phyloP scores from a whole-genome alignment of 2,888 invertebrate species.

The Apamea anceps region DNA sequence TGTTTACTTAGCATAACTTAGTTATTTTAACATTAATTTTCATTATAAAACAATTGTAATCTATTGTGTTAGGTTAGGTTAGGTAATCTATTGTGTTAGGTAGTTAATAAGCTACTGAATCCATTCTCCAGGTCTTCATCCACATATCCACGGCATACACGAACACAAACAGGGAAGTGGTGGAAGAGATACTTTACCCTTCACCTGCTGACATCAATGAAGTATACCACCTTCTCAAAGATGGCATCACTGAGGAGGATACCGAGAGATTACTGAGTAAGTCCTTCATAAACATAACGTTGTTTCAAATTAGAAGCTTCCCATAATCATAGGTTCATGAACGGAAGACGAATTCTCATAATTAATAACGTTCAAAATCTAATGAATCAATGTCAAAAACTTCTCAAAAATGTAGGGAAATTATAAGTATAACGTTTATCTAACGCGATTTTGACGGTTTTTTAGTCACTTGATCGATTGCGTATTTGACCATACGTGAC shows the following conservation, averaged over 20 bases:
- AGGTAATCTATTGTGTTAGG: neutral
- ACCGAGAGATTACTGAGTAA: slow-evolving; percentile 69
- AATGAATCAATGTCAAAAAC: neutral
- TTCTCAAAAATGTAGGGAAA: neutral
- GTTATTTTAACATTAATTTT: no score
- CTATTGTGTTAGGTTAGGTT: neutral
- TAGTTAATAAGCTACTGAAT: neutral
- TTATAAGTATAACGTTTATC: neutral
- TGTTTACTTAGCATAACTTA: no score
- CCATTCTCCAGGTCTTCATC: slow-evolving; percentile 70
- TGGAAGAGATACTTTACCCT: slow-evolving; percentile 77
- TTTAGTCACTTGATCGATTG: no score
- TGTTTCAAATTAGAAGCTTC: neutral
- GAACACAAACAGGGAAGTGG: slow-evolving; percentile 65
- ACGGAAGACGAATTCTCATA: neutral
- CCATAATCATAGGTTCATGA: neutral
- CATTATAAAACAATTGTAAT: no score
- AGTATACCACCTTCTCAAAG: slow-evolving; percentile 66
- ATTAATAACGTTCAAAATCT: neutral
- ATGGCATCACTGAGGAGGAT: slow-evolving; percentile 61
- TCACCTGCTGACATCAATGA: slow-evolving; percentile 78
- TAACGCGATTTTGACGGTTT: no score
- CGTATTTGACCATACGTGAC: no score
- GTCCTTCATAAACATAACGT: slow-evolving; percentile 8
- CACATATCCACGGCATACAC: slow-evolving; percentile 78